Conservation (phyloP, 2,113 vertebrate species). For the Bubo bubo region DNA sequence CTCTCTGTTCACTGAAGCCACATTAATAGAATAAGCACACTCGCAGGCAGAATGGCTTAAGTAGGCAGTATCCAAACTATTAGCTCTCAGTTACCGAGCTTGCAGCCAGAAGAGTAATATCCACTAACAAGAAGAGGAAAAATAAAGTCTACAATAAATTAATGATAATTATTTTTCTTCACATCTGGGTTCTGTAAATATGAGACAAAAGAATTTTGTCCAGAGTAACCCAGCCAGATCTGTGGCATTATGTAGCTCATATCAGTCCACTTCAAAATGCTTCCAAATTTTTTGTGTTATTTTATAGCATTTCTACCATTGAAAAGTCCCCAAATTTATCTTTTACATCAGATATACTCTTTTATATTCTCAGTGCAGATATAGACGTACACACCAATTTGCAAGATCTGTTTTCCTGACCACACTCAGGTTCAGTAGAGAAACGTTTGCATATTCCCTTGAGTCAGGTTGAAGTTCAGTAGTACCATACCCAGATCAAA, state of each 20-base stretch:
- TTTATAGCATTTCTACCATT: neutral
- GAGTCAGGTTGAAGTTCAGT: slow-evolving; percentile 29
- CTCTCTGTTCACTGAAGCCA: neutral
- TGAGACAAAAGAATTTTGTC: neutral
- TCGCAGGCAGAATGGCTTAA: neutral
- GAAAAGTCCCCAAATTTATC: neutral
- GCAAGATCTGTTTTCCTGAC: neutral
- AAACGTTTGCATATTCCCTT: neutral
- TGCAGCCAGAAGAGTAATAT: neutral
- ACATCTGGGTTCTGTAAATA: neutral
- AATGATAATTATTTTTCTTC: neutral
- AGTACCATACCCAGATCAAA: slow-evolving; percentile 26
- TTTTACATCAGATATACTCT: neutral
- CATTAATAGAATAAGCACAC: neutral
- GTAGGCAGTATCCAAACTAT: neutral
- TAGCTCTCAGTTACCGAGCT: neutral
- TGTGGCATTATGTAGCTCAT: neutral
- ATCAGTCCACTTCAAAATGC: neutral
- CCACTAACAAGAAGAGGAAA: neutral
- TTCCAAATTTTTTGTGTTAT: neutral
- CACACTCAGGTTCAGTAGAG: neutral
- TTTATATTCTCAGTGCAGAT: neutral
- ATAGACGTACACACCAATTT: neutral
- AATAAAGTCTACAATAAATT: neutral
- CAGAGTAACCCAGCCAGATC: neutral